A percentile compares a stretch with the other conserved stretches of the same genome.
These are phyloP conservation scores for Danio aesculapii DNA, from an alignment of 2,797 vertebrate species.

Conservation along the genomic window DNA sequence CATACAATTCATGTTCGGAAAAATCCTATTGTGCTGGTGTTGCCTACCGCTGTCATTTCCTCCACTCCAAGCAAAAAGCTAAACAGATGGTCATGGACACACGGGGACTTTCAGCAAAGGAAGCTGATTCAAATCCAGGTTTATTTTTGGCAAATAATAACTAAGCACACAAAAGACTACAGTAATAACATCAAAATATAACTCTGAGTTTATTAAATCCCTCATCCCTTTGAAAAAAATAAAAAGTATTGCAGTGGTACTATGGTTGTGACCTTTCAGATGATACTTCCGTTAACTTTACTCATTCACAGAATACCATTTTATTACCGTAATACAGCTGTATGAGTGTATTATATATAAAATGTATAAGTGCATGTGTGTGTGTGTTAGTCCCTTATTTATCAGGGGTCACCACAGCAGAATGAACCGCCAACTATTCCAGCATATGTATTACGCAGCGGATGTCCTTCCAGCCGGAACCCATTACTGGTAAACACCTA, in stretches of 20 bases:
- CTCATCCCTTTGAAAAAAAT: background rate
- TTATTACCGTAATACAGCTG: background rate
- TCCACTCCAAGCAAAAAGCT: slow-evolving; percentile 19
- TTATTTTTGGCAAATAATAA: slow-evolving; percentile 10
- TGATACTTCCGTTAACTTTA: background rate
- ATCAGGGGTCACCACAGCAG: no score
- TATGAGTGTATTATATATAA: no score
- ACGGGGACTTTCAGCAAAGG: background rate
- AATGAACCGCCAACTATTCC: no score
- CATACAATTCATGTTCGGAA: slow-evolving; percentile 8
- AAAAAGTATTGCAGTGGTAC: background rate
- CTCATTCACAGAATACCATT: background rate
- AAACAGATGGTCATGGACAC: slow-evolving; percentile 38
- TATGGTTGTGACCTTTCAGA: background rate
- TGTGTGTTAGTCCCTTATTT: no score
- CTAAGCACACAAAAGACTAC: slow-evolving; percentile 3
- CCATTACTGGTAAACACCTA: no score
- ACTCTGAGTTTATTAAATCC: background rate
- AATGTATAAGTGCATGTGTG: no score
- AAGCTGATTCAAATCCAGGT: slow-evolving; percentile 15
- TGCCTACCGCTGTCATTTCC: slow-evolving; percentile 11
- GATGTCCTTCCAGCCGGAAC: no score
- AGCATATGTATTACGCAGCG: no score
- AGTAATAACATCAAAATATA: slow-evolving; percentile 8
- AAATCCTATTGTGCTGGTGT: slow-evolving; percentile 20